phyloP scores from a whole-genome alignment of 2,797 vertebrate species.

The Balearica regulorum region DNA sequence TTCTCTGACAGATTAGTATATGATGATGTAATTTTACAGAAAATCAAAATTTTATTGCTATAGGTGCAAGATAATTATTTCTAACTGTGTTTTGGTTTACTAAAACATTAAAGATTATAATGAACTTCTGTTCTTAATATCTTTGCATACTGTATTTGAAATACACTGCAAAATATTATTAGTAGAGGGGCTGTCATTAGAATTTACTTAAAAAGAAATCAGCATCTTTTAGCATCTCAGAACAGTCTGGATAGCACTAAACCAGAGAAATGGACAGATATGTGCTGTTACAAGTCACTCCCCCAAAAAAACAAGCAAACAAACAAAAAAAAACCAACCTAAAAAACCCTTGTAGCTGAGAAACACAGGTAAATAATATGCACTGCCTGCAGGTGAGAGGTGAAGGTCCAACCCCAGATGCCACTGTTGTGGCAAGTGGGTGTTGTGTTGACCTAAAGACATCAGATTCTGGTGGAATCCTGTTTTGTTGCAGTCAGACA shows the following conservation, averaged over 20 bases:
- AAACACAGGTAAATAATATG: background rate
- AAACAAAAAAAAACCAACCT: background rate
- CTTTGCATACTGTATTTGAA: background rate
- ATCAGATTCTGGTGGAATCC: background rate
- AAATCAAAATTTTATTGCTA: background rate
- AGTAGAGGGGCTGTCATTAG: background rate
- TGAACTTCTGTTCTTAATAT: background rate
- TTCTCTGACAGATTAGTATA: background rate
- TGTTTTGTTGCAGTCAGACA: background rate
- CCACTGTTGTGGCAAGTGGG: background rate
- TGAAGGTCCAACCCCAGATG: background rate
- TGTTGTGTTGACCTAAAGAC: background rate
- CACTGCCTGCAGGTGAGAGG: background rate
- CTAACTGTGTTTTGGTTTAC: background rate
- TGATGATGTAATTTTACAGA: background rate
- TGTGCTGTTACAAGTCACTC: background rate
- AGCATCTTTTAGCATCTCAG: background rate
- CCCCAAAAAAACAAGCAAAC: too few relatives aligned
- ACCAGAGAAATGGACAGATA: background rate
- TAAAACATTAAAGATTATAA: background rate
- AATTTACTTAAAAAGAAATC: background rate
- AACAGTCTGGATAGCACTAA: background rate
- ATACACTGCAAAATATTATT: background rate
- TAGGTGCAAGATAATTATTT: background rate
- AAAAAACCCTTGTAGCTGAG: background rate